Evolutionary conservation across 92 coral and sea anemone genomes (phyloP), one percentile per base, ranked within the genome.

Genomic region (Siderastrea siderea): DNA sequence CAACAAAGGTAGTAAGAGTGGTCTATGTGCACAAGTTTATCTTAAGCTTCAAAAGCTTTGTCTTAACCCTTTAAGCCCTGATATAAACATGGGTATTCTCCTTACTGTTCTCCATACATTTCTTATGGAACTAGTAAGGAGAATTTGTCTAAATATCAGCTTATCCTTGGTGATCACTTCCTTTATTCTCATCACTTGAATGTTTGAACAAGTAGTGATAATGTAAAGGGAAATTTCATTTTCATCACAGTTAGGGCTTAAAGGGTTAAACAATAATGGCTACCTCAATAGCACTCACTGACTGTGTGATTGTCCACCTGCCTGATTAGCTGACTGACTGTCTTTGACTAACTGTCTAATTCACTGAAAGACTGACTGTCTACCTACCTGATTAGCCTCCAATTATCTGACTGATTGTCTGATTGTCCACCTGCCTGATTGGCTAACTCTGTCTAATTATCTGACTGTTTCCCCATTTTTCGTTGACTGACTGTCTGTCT

Each of bases 1-100:
- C 98, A 98, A 75, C 99, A 98, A 80, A 98, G 99, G 99, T 98
- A 97, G 12, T 0, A 1, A 7, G 47, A 46, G 51, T 2, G 38
- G 38, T 58, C 13, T 58, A 15, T 58, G 62, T 58, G 16, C 13
- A 12, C 2, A 15, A 58, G 62, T 26, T 26, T 26, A 26, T 26
- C 38, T 26, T 26, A 26, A 26, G 38, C 38, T 26, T 26, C 38
- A 26, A 26, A 26, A 26, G 0, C 38, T 26, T 26, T 26, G 38
- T 26, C 38, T 13, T 38, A 8, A 26, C 13, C 47, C 2, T 6
- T 45, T 14, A 7, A 65, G 44, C 69, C n/a, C 6, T 65, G 43
- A n/a, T 9, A 4, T 15, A 19, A 19, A 26, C 0, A 26, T 26
- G 38, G 0, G 0, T 26, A 26, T 26, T 26, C 38, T 26, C 38